A percentile compares a stretch with the other conserved stretches of the same genome.
phyloP scores from a whole-genome alignment of 2,797 vertebrate species.

The Xiphorhynchus erythropygius region DNA sequence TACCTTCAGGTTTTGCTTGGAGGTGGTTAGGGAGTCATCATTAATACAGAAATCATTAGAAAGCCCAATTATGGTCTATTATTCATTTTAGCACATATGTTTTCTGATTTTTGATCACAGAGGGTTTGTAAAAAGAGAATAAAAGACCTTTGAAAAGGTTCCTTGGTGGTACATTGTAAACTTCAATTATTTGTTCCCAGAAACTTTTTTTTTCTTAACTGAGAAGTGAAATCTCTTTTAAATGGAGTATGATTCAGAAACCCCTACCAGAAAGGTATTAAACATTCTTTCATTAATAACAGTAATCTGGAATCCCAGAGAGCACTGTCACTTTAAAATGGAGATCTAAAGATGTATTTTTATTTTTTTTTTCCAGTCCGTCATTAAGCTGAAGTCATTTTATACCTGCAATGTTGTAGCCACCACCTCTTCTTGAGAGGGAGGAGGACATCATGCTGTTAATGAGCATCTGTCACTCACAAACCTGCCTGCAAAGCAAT shows the following conservation, averaged over 20 bases:
- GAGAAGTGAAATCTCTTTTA: slow-evolving; percentile 41
- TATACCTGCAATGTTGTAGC: slow-evolving; percentile 27
- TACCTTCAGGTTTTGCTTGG: not conserved
- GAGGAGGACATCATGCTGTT: slow-evolving; percentile 64
- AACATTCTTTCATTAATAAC: slow-evolving; percentile 71
- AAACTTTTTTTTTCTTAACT: slow-evolving; percentile 37
- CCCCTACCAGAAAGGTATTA: slow-evolving; percentile 62
- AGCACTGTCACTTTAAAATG: slow-evolving; percentile 66
- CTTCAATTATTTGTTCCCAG: slow-evolving; percentile 65
- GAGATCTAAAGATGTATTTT: not conserved
- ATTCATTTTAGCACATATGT: slow-evolving; percentile 32
- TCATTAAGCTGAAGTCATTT: slow-evolving; percentile 65
- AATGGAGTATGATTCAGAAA: slow-evolving; percentile 65
- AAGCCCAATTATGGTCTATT: slow-evolving; percentile 18
- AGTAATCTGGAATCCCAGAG: slow-evolving; percentile 60
- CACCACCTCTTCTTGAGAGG: slow-evolving; percentile 58
- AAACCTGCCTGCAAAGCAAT: slow-evolving; percentile 69
- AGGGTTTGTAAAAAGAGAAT: slow-evolving; percentile 59
- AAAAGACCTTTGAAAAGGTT: slow-evolving; percentile 46
- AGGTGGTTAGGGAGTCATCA: not conserved
- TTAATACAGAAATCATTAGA: slow-evolving; percentile 34
- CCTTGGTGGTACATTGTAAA: slow-evolving; percentile 52
- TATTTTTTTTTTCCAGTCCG: not conserved
- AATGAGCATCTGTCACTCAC: slow-evolving; percentile 79
- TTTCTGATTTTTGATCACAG: slow-evolving; percentile 46